phyloP scores from a whole-genome alignment of 2,113 vertebrate species.

The Spea bombifrons region DNA sequence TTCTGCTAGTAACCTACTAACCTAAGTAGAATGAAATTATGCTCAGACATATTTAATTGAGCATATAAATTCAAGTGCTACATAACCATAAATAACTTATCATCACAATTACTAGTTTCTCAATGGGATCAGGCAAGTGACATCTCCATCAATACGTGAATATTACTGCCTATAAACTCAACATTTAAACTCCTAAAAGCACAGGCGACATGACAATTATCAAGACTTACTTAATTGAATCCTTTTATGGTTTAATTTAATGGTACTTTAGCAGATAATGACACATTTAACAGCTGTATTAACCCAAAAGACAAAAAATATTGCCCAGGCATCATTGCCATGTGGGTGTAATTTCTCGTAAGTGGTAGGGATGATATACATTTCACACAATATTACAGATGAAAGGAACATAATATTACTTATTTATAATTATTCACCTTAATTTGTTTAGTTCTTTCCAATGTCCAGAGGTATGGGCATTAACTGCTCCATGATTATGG shows the following conservation, averaged over 20 bases:
- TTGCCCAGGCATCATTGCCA: conserved; percentile 19
- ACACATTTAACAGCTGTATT: conserved; percentile 41
- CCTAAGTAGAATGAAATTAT: background rate
- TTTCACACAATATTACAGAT: too few species aligned
- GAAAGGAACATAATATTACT: background rate
- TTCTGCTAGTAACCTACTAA: background rate
- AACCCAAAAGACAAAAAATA: conserved; percentile 23
- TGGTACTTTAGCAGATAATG: conserved; percentile 20
- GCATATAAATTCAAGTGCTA: background rate
- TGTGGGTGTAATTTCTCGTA: background rate
- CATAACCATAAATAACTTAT: conserved; percentile 15
- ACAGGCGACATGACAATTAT: conserved; percentile 13
- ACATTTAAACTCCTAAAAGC: conserved; percentile 20
- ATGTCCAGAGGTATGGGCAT: too few species aligned
- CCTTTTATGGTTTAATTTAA: conserved; percentile 33
- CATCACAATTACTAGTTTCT: background rate
- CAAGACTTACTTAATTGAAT: conserved; percentile 34
- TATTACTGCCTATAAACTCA: background rate
- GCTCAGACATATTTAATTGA: background rate
- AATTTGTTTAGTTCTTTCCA: background rate
- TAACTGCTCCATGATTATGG: too few species aligned
- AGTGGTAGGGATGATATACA: background rate
- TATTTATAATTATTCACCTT: background rate
- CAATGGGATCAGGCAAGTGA: background rate
- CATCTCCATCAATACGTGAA: background rate